phyloP scores from a whole-genome alignment of 1,140 invertebrate genomes.

The Musca domestica region DNA sequence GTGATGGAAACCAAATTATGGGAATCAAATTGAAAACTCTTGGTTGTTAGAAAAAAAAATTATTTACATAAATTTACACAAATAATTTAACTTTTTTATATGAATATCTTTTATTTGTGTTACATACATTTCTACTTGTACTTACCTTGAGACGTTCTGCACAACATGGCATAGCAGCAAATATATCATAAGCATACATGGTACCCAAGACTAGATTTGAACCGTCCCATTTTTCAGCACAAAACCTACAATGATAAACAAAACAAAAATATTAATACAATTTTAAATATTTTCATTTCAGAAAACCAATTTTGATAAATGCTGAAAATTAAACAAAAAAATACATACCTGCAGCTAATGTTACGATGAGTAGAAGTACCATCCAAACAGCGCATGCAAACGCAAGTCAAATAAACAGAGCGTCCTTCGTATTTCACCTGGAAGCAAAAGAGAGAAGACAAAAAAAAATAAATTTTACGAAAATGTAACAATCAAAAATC shows the following conservation, averaged over 20 bases:
- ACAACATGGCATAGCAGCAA: conserved; percentile 95
- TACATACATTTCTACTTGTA: conserved; percentile 18
- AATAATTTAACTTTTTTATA: neutral
- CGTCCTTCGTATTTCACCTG: conserved; percentile 86
- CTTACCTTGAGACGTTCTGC: conserved; percentile 84
- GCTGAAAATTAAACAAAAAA: conserved; percentile 13
- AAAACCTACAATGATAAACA: conserved; percentile 61
- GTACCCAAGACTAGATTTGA: conserved; percentile 89
- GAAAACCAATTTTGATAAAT: neutral
- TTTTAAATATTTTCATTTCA: conserved; percentile 1
- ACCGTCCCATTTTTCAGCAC: conserved; percentile 87
- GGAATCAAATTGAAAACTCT: too few species aligned
- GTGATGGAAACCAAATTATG: too few species aligned
- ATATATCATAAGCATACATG: conserved; percentile 97
- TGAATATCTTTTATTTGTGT: neutral
- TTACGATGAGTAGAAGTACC: conserved; percentile 71
- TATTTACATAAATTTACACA: too few species aligned
- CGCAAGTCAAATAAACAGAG: conserved; percentile 86
- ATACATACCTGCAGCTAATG: conserved; percentile 65
- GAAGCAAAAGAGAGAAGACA: conserved; percentile 40
- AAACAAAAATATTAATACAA: conserved; percentile 14
- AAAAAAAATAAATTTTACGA: neutral
- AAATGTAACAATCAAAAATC: neutral
- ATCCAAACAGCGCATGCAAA: conserved; percentile 90
- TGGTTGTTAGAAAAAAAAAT: conserved; percentile 2